Evolutionary conservation across 2,888 invertebrate genomes (phyloP).

Genomic region (Leistus spinibarbis): DNA sequence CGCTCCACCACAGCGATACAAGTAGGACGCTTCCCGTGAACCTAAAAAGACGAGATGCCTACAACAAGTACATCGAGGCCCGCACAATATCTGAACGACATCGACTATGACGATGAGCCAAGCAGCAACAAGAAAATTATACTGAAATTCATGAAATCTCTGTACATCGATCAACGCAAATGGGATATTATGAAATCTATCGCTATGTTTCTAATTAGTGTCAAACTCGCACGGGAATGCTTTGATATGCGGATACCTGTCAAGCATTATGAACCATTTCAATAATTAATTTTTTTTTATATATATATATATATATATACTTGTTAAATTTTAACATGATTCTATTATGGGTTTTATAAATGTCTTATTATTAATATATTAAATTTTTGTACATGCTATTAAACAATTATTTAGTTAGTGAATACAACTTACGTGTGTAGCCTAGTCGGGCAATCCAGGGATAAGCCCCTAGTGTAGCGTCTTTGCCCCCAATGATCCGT

Average conservation of each 20-base stretch:
- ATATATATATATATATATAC: background rate
- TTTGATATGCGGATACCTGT: constrained; percentile 43
- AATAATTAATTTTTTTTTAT: background rate
- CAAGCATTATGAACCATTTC: constrained; percentile 43
- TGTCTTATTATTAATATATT: background rate
- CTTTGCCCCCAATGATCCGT: constrained; percentile 42
- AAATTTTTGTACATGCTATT: background rate
- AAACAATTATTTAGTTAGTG: background rate
- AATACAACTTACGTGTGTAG: constrained; percentile 38
- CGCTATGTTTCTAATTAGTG: constrained; percentile 44
- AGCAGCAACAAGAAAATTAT: background rate
- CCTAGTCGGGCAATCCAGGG: constrained; percentile 45
- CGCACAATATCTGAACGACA: background rate
- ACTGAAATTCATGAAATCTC: background rate
- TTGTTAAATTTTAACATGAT: background rate
- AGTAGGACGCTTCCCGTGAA: constrained; percentile 6
- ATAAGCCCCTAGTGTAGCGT: constrained; percentile 37
- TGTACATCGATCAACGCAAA: constrained; percentile 42
- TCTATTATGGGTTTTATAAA: background rate
- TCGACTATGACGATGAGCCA: background rate
- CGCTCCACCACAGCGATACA: constrained; percentile 59
- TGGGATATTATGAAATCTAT: constrained; percentile 42
- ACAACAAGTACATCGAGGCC: background rate
- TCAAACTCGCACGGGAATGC: constrained; percentile 46
- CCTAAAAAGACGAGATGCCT: constrained; percentile 28